Percentiles rank a stretch among this genome's conserved stretches.
Conservation (phyloP, 2,797 vertebrate species). For the Mormyrops boulengeri region DNA sequence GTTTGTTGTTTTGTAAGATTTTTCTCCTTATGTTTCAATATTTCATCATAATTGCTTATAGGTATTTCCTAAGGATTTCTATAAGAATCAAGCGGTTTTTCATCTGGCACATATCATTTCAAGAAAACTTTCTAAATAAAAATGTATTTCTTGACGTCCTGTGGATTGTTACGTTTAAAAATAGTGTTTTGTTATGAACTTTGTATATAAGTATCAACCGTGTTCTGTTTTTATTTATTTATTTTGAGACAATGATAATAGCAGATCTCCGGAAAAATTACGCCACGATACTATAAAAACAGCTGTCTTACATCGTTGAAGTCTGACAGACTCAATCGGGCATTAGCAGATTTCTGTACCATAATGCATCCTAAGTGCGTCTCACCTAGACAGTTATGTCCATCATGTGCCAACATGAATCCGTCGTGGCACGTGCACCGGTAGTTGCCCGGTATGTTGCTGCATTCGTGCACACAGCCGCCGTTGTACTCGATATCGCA, state of each 20-base stretch:
- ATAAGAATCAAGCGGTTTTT: background rate
- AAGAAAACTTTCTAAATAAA: background rate
- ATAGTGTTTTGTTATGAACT: background rate
- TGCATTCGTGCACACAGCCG: slow-evolving; percentile 94
- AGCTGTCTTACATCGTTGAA: background rate
- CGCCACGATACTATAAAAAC: background rate
- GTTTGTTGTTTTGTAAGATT: background rate
- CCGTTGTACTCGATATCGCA: slow-evolving; percentile 88
- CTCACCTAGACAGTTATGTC: slow-evolving; percentile 96
- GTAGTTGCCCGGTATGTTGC: slow-evolving; percentile 96
- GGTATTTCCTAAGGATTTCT: background rate
- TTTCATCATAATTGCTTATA: background rate
- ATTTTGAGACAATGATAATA: background rate
- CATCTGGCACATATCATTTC: background rate
- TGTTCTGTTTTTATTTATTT: background rate
- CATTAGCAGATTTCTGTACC: background rate
- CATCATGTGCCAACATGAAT: slow-evolving; percentile 90
- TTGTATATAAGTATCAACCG: background rate
- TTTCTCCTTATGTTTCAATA: background rate
- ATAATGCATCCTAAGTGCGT: background rate
- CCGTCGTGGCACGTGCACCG: slow-evolving; percentile 94
- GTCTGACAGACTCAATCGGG: background rate
- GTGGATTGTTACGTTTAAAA: background rate
- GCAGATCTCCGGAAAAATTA: background rate
- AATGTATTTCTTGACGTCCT: background rate